Evolutionary conservation across 2,888 invertebrate genomes (phyloP), one percentile per base, ranked within the genome.

Genomic region (Lapara coniferarum): DNA sequence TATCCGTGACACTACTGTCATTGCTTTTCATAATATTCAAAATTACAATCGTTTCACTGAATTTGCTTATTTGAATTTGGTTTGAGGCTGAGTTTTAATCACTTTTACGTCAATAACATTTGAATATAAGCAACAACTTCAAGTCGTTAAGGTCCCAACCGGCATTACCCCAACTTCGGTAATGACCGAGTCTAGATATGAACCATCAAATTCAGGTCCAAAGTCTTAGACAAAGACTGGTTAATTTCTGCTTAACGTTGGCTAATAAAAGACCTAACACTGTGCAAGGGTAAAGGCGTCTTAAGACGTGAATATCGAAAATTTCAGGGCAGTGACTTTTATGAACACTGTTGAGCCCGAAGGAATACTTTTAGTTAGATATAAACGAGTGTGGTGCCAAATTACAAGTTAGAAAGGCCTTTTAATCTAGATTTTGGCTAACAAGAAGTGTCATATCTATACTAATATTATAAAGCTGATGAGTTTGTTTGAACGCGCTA

Each of bases 211-310:
- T 19, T 25, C 49, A 49, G 49, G 19, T 7, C 49, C 49, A 49
- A 49, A 16, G 46, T 49, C 16, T 46, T 12, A 46, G 46, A 63
- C 63, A 46, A 63, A 10, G 59, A 44, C 44, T 63, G 10, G 63
- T 13, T 46, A 44, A 59, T 59, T 46, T 19, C 49, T 71, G 51
- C 70, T 58, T 70, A 70, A 71, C 70, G 67, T 67, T 63, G 10
- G 19, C 19, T 63, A 63, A 63, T 63, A n/a, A 56, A 72, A 46
- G 72, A 69, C 70, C 58, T 73, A 74, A 74, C 76, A 74, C 66
- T 16, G 25, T 49, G 19, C 63, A 63, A 16, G 49, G 19, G 1
- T 46, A 49, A 46, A 63, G 7, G 46, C 46, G 13, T 63, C 63
- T 46, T 63, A 49, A 49, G 63, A 49, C 13, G 46, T 63, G 49